Conservation (phyloP, 1,140 invertebrate species). For the Acromyrmex charruanus region DNA sequence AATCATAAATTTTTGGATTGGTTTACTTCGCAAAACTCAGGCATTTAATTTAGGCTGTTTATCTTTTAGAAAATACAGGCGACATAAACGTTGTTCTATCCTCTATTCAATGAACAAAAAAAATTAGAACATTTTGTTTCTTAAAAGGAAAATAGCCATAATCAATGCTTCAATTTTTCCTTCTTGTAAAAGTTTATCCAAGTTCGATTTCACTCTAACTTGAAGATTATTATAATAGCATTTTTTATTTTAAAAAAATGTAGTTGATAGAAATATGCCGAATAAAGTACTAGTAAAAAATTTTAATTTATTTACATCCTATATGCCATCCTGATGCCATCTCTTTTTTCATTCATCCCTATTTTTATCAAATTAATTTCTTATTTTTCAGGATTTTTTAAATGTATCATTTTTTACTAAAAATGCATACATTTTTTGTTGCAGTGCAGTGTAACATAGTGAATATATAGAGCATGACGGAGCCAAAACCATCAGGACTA, state of each 20-base stretch:
- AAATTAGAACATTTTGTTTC: too few species aligned
- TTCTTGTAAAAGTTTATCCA: not conserved
- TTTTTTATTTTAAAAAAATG: not conserved
- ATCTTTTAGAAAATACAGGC: too few species aligned
- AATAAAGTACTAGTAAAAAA: not conserved
- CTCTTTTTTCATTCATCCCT: not conserved
- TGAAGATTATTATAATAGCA: not conserved
- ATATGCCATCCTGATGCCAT: not conserved
- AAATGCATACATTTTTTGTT: slow-evolving; percentile 53
- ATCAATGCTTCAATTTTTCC: not conserved
- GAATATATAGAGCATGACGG: slow-evolving; percentile 73
- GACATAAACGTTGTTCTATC: too few species aligned
- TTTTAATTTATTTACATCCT: not conserved
- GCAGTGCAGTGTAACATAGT: slow-evolving; percentile 65
- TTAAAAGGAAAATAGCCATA: too few species aligned
- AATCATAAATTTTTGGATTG: not conserved
- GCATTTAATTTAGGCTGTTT: not conserved
- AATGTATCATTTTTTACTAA: not conserved
- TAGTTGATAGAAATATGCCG: not conserved
- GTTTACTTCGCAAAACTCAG: not conserved
- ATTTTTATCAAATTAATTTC: not conserved
- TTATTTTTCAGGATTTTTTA: not conserved
- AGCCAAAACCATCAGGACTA: slow-evolving; percentile 85
- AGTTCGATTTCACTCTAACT: not conserved
- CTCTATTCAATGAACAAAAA: too few species aligned